Evolutionary conservation across 2,888 invertebrate genomes (phyloP).

Genomic region (Sphaerophoria taeniata): DNA sequence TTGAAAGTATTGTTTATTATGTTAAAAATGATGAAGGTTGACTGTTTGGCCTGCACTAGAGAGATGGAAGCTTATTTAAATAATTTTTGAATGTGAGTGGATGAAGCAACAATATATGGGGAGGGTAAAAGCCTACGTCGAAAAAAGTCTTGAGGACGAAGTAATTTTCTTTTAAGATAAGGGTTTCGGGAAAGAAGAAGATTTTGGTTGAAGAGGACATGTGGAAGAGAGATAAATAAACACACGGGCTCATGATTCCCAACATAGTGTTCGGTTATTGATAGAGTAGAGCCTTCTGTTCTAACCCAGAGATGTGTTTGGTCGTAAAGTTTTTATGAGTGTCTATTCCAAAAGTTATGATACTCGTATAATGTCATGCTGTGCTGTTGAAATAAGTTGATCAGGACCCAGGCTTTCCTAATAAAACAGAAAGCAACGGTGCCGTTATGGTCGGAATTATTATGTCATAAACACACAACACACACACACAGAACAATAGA

Average conservation of each 20-base stretch:
- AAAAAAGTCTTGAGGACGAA: no score
- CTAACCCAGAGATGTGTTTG: neutral
- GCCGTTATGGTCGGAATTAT: constrained; percentile 61
- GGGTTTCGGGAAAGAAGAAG: no score
- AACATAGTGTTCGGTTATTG: no score
- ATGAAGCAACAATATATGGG: neutral
- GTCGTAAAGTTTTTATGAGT: neutral
- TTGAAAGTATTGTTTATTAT: neutral
- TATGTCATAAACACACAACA: constrained; percentile 38
- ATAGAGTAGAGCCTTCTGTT: no score
- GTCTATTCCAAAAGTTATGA: neutral
- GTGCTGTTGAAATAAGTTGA: constrained; percentile 20
- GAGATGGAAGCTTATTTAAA: neutral
- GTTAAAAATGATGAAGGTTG: neutral
- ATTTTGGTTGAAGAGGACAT: no score
- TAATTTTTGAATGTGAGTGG: neutral
- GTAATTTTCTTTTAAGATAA: no score
- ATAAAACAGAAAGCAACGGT: constrained; percentile 59
- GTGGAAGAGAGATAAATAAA: no score
- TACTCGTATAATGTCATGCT: neutral
- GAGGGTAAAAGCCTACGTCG: no score
- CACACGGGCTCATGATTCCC: no score
- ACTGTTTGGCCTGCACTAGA: neutral
- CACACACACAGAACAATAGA: neutral
- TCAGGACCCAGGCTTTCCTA: constrained; percentile 49